Percentiles rank a stretch among this genome's conserved stretches.
phyloP scores from a whole-genome alignment of 2,888 invertebrate genomes.

The Aspidapion aeneum region DNA sequence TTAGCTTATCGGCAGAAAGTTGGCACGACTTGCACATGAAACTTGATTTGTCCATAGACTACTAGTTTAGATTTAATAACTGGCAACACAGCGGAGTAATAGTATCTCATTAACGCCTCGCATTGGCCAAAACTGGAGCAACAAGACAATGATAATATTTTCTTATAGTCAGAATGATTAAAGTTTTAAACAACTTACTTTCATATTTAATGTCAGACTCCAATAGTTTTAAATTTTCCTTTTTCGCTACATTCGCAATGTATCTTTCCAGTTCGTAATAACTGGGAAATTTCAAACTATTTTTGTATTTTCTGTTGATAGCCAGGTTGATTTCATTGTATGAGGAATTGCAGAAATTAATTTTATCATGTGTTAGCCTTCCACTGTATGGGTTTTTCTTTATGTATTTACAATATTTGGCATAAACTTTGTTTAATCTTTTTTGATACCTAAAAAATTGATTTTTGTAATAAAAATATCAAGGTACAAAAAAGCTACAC shows the following conservation, averaged over 20 bases:
- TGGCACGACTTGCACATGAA: too few species aligned
- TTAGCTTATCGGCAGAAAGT: too few species aligned
- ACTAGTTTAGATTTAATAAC: too few species aligned
- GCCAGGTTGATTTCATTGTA: constrained; percentile 37
- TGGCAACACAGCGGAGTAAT: too few species aligned
- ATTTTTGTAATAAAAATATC: too few species aligned
- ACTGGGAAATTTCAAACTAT: constrained; percentile 38
- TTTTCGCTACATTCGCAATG: constrained; percentile 33
- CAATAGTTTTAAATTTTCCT: constrained; percentile 30
- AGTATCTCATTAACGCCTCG: too few species aligned
- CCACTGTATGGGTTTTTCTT: constrained; percentile 37
- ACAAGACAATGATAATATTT: too few species aligned
- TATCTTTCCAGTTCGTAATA: constrained; percentile 38
- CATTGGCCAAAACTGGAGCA: too few species aligned
- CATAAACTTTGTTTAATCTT: constrained; percentile 33
- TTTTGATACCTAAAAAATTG: constrained; percentile 25
- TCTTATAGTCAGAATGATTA: too few species aligned
- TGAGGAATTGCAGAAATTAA: constrained; percentile 34
- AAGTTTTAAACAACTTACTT: constrained; percentile 28
- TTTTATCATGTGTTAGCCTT: constrained; percentile 32
- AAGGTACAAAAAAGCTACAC: too few species aligned
- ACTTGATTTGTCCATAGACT: too few species aligned
- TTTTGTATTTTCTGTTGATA: constrained; percentile 38
- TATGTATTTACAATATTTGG: constrained; percentile 35
- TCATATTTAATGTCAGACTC: constrained; percentile 35